phyloP scores from a whole-genome alignment of 2,888 invertebrate species.

The Tetramorium bicarinatum region DNA sequence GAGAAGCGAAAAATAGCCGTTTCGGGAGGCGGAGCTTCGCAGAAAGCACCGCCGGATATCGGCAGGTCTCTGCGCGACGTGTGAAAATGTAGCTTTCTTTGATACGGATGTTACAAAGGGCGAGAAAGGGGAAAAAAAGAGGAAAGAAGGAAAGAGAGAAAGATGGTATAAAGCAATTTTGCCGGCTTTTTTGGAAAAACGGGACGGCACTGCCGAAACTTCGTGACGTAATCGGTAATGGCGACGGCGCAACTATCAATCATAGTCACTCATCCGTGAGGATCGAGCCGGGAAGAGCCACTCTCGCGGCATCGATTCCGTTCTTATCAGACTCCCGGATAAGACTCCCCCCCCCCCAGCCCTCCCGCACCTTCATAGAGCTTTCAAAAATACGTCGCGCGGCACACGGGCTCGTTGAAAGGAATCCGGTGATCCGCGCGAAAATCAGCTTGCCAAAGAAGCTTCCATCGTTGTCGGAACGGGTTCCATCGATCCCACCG shows the following conservation, averaged over 20 bases:
- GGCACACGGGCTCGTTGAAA: slow-evolving; percentile 24
- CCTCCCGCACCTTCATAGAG: neutral
- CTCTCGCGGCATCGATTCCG: neutral
- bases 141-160: neutral
- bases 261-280: slow-evolving; percentile 19
- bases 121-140: neutral
- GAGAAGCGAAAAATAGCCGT: slow-evolving; percentile 22
- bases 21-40: slow-evolving; percentile 8
- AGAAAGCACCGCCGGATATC: slow-evolving; percentile 23
- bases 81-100: slow-evolving; percentile 28
- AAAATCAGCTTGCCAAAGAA: slow-evolving; percentile 39
- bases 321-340: slow-evolving; percentile 30
- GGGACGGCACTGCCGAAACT: neutral
- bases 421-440: slow-evolving; percentile 40
- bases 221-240: slow-evolving; percentile 34
- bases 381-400: slow-evolving; percentile 31
- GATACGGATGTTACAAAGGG: slow-evolving; percentile 12
- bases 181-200: slow-evolving; percentile 6
- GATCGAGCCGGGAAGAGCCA: slow-evolving; percentile 13
- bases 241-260: slow-evolving; percentile 27
- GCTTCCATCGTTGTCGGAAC: slow-evolving; percentile 18
- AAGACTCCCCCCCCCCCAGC: neutral
- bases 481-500: slow-evolving; percentile 20
- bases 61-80: slow-evolving; percentile 28
- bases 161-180: neutral